These are phyloP conservation scores for Drosophila falleni DNA, from an alignment of 2,888 invertebrate genomes.

Conservation along the genomic window DNA sequence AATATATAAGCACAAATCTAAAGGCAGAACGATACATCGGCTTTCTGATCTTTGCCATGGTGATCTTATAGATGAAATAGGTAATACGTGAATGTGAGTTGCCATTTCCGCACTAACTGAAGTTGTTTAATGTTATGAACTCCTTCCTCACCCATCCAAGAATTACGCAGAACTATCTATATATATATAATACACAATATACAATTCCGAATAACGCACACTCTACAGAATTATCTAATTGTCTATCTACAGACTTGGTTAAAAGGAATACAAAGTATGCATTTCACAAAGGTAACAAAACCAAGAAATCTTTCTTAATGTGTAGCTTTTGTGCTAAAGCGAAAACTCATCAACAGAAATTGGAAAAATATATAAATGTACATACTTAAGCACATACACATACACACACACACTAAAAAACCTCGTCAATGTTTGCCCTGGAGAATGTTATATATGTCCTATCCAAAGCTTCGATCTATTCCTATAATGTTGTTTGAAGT, in stretches of 20 bases:
- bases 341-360: slow-evolving; percentile 44
- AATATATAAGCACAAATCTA: slow-evolving; percentile 66
- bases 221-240: slow-evolving; percentile 58
- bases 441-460: slow-evolving; percentile 43
- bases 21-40: slow-evolving; percentile 74
- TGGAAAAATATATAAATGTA: slow-evolving; percentile 16
- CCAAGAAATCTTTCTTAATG: slow-evolving; percentile 27
- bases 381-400: slow-evolving; percentile 13
- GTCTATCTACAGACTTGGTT: slow-evolving; percentile 75
- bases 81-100: slow-evolving; percentile 84
- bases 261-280: slow-evolving; percentile 60
- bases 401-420: slow-evolving; percentile 19
- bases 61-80: slow-evolving; percentile 84
- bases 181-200: slow-evolving; percentile 10
- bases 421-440: slow-evolving; percentile 58
- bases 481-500: slow-evolving; percentile 33
- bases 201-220: slow-evolving; percentile 24
- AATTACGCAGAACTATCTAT: slow-evolving; percentile 14
- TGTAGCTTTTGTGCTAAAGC: slow-evolving; percentile 72
- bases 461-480: slow-evolving; percentile 44
- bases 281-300: slow-evolving; percentile 73
- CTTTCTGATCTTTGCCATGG: slow-evolving; percentile 81
- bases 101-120: slow-evolving; percentile 71
- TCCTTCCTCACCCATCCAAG: slow-evolving; percentile 26
- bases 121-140: slow-evolving; percentile 61